Evolutionary conservation across 2,797 vertebrate genomes (phyloP), one percentile per base, ranked within the genome.

Genomic region (Pitangus sulphuratus): DNA sequence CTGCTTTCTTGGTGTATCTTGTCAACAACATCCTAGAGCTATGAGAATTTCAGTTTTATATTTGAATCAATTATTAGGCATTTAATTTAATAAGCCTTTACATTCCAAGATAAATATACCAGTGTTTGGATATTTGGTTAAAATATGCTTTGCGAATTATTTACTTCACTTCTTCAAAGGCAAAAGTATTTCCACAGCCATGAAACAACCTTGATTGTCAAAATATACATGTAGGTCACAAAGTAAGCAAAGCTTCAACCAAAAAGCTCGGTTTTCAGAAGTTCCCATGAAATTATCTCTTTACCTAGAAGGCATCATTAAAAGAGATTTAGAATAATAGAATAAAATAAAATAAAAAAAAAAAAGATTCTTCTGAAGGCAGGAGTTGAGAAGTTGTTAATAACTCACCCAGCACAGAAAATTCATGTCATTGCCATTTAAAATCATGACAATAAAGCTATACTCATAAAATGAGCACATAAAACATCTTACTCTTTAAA

Each of bases 261-360:
- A 87, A 39, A 83, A 95, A 94, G 22, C 17, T 64, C 3, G 82
- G n/a, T 89, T 87, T 93, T 87, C 45, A 81, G 25, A 94, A 94
- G 72, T 64, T 89, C 11, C 31, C 33, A 80, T 74, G n/a, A 87
- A 92, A 94, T 96, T 78, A 92, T 75, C 74, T 88, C 35, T 88
- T 85, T 93, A 89, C 91, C 85, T 91, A 86, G 90, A 87, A 96
- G 92, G 84, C 86, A 95, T 87, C 78, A 93, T 94, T 96, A 96
- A 93, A 95, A 78, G 44, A 75, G 35, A 86, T 68, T 85, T 62
- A 86, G 76, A 89, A 87, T 87, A 91, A 75, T 4, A 70, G 25
- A 74, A 61, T 56, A 18, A 33, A 83, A 86, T 26, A 71, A 68
- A 47, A 62, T 24, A 24, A 53, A 37, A 31, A 91, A 37, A 31